Percentiles rank a stretch among this genome's conserved stretches.
Conservation (phyloP, 2,888 invertebrate species). For the Epiblema foenella region DNA sequence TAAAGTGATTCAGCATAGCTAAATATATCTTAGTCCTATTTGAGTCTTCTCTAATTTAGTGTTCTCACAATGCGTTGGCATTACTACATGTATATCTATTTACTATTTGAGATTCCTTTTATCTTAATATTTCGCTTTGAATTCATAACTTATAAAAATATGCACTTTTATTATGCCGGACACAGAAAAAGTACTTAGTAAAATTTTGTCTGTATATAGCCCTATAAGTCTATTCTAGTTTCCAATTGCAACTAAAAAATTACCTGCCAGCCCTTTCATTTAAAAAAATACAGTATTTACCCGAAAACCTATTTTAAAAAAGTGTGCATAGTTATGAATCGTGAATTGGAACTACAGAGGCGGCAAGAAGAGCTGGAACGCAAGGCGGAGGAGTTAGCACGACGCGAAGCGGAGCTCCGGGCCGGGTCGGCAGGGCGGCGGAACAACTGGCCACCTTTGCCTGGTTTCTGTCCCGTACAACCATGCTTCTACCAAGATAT, state of each 20-base stretch:
- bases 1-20: neutral
- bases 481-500: slow-evolving; percentile 99
- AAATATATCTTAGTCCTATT: slow-evolving; percentile 3
- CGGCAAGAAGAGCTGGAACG: slow-evolving; percentile 95
- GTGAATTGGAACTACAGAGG: slow-evolving; percentile 82
- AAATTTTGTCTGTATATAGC: too few relatives aligned
- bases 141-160: too few relatives aligned
- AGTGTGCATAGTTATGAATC: slow-evolving; percentile 1
- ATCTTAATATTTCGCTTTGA: neutral
- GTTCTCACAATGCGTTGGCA: neutral
- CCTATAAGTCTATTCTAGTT: too few relatives aligned
- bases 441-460: slow-evolving; percentile 99
- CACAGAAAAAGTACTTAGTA: too few relatives aligned
- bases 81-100: neutral
- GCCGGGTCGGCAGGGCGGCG: slow-evolving; percentile 87
- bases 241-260: neutral
- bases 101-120: neutral
- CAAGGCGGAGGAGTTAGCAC: slow-evolving; percentile 94
- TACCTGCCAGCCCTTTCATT: neutral
- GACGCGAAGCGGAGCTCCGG: slow-evolving; percentile 94
- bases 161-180: too few relatives aligned
- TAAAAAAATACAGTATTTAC: too few relatives aligned
- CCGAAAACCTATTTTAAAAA: neutral
- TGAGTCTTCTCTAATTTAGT: slow-evolving; percentile 9
- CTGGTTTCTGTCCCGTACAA: slow-evolving; percentile 95